Conservation (phyloP, 1,140 invertebrate species). For the Cyphomyrmex costatus region DNA sequence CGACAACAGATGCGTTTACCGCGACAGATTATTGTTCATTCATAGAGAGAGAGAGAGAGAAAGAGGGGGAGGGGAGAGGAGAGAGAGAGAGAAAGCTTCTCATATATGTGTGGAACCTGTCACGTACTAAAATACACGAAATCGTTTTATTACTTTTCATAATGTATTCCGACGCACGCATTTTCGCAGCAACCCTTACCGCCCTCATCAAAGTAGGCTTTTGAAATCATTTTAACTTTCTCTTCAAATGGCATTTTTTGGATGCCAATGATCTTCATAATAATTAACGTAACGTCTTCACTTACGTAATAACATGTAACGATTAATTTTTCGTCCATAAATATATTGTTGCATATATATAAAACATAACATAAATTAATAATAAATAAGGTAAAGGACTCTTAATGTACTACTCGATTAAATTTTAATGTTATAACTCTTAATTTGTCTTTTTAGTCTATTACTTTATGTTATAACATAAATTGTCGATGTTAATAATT, state of each 20-base stretch:
- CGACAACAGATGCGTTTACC: slow-evolving; percentile 76
- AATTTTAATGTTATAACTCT: too few relatives aligned
- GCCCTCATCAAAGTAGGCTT: background rate
- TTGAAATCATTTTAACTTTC: background rate
- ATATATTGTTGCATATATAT: background rate
- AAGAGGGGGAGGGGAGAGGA: slow-evolving; percentile 14
- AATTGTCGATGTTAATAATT: background rate
- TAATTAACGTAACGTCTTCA: background rate
- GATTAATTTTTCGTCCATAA: background rate
- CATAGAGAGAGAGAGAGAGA: slow-evolving; percentile 41
- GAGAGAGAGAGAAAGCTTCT: background rate
- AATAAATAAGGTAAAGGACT: too few relatives aligned
- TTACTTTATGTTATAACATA: too few relatives aligned
- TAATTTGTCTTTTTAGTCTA: too few relatives aligned
- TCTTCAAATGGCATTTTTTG: background rate
- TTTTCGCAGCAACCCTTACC: background rate
- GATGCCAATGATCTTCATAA: background rate
- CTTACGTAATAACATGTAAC: background rate
- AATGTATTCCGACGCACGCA: slow-evolving; percentile 73
- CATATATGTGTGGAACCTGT: slow-evolving; percentile 61
- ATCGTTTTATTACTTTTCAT: slow-evolving; percentile 75
- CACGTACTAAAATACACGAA: slow-evolving; percentile 39
- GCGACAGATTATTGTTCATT: slow-evolving; percentile 68
- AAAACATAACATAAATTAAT: background rate
- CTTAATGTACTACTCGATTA: too few relatives aligned